Conservation (phyloP, 2,797 vertebrate species). For the Peromyscus melanophrys region DNA sequence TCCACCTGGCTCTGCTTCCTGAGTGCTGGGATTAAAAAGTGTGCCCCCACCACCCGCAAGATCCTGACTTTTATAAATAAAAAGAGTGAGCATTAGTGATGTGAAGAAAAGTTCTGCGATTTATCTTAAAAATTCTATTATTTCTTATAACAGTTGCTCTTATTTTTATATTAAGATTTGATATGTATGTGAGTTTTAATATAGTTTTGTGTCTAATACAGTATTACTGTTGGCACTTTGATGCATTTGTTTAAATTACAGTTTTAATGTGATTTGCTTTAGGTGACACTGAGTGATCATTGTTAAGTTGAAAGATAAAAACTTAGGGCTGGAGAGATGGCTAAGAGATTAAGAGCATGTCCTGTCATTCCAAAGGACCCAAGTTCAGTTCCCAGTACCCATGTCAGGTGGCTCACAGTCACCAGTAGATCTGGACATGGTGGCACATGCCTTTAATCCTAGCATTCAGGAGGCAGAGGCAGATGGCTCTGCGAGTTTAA, state of each 20-base stretch:
- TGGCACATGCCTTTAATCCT: neutral
- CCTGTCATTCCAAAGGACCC: neutral
- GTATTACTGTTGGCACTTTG: conserved; percentile 50
- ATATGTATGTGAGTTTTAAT: conserved; percentile 50
- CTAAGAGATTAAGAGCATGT: neutral
- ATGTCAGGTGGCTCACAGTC: neutral
- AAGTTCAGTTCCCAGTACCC: neutral
- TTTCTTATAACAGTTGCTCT: conserved; percentile 35
- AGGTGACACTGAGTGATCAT: neutral
- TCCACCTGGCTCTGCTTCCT: too few species aligned
- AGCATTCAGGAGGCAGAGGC: neutral
- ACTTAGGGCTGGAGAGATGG: neutral
- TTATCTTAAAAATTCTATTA: conserved; percentile 50
- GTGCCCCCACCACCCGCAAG: too few species aligned
- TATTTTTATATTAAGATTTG: conserved; percentile 67
- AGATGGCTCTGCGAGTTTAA: neutral
- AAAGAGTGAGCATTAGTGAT: neutral
- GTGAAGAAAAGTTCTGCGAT: conserved; percentile 57
- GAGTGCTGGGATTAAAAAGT: too few species aligned
- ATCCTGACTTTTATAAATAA: neutral
- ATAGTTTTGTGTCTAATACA: conserved; percentile 25
- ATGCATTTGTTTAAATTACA: conserved; percentile 48
- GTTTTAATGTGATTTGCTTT: conserved; percentile 59
- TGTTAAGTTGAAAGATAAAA: conserved; percentile 54
- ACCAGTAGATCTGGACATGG: neutral